Base-by-base conservation (phyloP, 2,888 invertebrate genomes). In the Nebria brevicollis region DNA sequence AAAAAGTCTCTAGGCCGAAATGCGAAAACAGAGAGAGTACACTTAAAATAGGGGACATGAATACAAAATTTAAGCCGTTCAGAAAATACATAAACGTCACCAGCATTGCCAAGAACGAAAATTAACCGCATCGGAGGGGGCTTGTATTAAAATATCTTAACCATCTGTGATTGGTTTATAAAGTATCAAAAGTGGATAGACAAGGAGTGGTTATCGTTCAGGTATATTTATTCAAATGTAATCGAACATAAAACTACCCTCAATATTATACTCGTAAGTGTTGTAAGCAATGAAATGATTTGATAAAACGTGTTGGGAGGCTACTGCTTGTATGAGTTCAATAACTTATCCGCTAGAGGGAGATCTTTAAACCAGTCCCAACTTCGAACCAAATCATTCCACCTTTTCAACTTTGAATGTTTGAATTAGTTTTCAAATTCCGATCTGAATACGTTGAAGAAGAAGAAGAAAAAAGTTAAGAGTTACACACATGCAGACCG, bases 381-480 rank as follows among this genome's bases (percentile, higher is more conserved):
- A 26, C 25, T 70, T 77, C 72, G 72, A 64, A 34, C 72, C 72
- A 77, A 77, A 77, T 77, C 77, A 72, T 77, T 77, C 77, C 77
- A 77, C 77, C 77, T 34, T 77, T 54, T 72, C 77, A 72, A 64
- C 54, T 77, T 77, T 64, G 77, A 77, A 77, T 77, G 72, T 77
- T 77, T 70, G 77, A 77, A 77, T 77, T 77, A 77, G 77, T 70
- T n/a, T 72, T 72, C 72, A 72, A 77, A 77, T 77, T 77, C 77
- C 75, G 25, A 26, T 65, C 66, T 34, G 66, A 75, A 64, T 25
- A 70, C 25, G 70, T 15, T 25, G 20, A 20, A 20, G 20, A 20
- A 20, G 20, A 20, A 20, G 34, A 26, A 70, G 25, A 70, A 70
- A 70, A 10, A 70, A 70, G 34, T 25, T 8, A 15, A 15, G 25